Evolutionary conservation across 1,140 invertebrate genomes (phyloP), one percentile per base, ranked within the genome.

Genomic region (Scaptodrosophila lebanonensis): DNA sequence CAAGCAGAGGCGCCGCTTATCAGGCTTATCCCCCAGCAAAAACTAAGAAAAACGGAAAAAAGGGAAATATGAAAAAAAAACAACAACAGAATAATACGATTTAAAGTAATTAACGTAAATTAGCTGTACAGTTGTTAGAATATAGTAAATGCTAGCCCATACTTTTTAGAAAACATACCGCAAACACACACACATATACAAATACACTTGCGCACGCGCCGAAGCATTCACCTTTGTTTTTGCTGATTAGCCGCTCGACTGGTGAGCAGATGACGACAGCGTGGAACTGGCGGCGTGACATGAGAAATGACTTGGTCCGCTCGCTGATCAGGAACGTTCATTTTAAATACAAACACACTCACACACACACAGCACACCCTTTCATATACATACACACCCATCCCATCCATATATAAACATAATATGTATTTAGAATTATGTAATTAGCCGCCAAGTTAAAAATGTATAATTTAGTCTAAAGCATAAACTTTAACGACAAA

Each of bases 61-160:
- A 16, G 6, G 17, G 9, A 6, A 13, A 38, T 38, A 6, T 38
- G 17, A 38, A 38, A 7, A 6, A 12, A 15, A 12, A 38, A 16
- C 15, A 12, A 16, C 2, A 16, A 3, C 15, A 5, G 2, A 54
- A 73, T 73, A 56, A 83, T 63, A 39, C 79, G 82, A 54, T 73
- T 82, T 68, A 65, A 68, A 68, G 50, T 67, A 77, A 77, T 73
- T 83, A 82, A 75, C 75, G 44, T 82, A 66, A 75, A 75, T 82
- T 82, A 82, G 75, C 48, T 82, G 75, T 82, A 82, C 75, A 82
- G 69, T 70, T 82, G 47, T 66, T 70, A 82, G 75, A 66, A 60
- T 60, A 52, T 75, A 76, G 61, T 57, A 63, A 69, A 82, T 53
- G 67, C 76, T 82, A 82, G 66, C 47, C 61, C 75, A 75, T 77